Evolutionary conservation across 2,888 invertebrate species (phyloP), one percentile per base, ranked within the genome.

Genomic region (Cyclophora albipunctata): DNA sequence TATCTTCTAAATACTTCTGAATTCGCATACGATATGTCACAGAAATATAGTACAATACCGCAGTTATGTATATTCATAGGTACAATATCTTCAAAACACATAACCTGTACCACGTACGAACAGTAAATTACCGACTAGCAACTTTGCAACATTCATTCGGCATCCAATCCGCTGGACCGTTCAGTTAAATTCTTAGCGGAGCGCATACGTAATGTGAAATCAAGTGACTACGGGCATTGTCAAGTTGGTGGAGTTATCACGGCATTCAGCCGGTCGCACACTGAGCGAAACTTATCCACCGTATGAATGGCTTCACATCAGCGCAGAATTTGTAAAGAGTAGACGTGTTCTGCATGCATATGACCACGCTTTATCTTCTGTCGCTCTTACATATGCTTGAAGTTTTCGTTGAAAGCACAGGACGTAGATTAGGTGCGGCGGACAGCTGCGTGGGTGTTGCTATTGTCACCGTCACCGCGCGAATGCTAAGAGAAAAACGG

Each of bases 291-390:
- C 81, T 87, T 85, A 80, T 78, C 80, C 81, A 71, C 69, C 61
- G 62, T 69, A 66, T 82, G 84, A 84, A 84, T 82, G 78, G 78
- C 70, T 78, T 75, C 82, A 76, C 78, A 80, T 81, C 83, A 81
- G 71, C 71, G 71, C 67, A 71, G 84, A 86, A 83, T 85, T 85
- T 84, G 86, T 84, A 83, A 86, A 84, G 85, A 83, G 84, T 78
- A 67, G 82, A 84, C 84, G 87, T 86, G 86, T 75, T 75, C 67
- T 67, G 84, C 79, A 82, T 86, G 78, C 80, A 79, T 67, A 66
- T 69, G 73, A 69, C 77, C 73, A 70, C 67, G 71, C 79, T 81
- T 85, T 84, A 85, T 85, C 84, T 84, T 67, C 64, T 64, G 60
- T 59, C 58, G 66, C 72, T 74, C 71, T 75, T 76, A 64, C 69